These are phyloP conservation scores for Tetragonula clypearis DNA, from an alignment of 1,140 invertebrate genomes.

Conservation along the genomic window DNA sequence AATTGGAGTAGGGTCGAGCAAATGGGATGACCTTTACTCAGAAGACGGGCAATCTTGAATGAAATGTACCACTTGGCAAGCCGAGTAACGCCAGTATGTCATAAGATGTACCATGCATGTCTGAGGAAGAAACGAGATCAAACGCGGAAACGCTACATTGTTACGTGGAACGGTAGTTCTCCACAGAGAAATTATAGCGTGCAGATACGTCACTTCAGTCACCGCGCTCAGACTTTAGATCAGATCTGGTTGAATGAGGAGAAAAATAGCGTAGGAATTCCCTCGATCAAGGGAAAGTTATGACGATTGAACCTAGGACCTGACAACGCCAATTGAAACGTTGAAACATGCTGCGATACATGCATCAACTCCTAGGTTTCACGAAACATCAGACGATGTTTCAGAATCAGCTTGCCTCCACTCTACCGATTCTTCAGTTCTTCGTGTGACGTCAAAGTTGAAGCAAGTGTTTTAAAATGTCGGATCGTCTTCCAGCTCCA, in stretches of 20 bases:
- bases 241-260: not conserved
- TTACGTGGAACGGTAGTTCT: not conserved
- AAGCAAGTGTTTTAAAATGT: too few species aligned
- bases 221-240: not conserved
- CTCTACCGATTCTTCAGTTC: too few species aligned
- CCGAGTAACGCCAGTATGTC: conserved; percentile 17
- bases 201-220: not conserved
- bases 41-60: conserved; percentile 51
- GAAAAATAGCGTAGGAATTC: not conserved
- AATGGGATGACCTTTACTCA: conserved; percentile 33
- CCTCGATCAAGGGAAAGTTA: too few species aligned
- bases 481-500: too few species aligned
- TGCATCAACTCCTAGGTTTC: too few species aligned
- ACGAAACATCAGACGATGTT: too few species aligned
- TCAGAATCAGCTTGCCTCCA: too few species aligned
- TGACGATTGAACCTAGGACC: too few species aligned
- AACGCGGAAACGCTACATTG: not conserved
- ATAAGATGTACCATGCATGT: not conserved
- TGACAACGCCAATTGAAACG: too few species aligned
- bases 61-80: conserved; percentile 54
- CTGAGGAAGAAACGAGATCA: conserved; percentile 28
- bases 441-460: too few species aligned
- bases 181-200: not conserved
- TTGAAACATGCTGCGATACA: too few species aligned
- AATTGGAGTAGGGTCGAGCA: conserved; percentile 16